Evolutionary conservation across 2,888 invertebrate genomes (phyloP).

Genomic region (Cosmopolites sordidus): DNA sequence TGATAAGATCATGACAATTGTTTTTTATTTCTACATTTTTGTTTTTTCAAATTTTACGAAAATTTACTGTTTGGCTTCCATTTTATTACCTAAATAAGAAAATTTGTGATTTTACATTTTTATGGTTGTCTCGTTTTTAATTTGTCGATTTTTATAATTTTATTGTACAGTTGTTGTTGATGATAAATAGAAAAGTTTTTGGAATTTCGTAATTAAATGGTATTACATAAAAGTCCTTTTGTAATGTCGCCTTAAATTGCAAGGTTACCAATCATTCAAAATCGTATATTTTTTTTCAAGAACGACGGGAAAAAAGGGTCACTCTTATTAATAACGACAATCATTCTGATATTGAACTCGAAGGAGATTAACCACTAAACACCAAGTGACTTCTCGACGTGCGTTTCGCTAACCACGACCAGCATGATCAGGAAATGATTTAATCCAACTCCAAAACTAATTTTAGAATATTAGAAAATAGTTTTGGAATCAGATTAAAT

Average conservation of each 20-base stretch:
- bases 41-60: constrained; percentile 5
- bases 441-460: no score
- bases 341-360: no score
- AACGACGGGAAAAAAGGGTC: no score
- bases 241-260: constrained; percentile 30
- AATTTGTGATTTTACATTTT: constrained; percentile 30
- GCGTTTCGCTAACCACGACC: no score
- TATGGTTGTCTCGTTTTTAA: constrained; percentile 16
- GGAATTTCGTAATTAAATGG: constrained; percentile 32
- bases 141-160: constrained; percentile 12
- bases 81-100: constrained; percentile 35
- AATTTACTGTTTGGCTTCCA: constrained; percentile 43
- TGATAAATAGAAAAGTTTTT: constrained; percentile 32
- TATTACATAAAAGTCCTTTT: constrained; percentile 30
- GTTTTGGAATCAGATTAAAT: no score
- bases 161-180: constrained; percentile 41
- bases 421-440: no score
- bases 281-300: neutral
- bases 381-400: no score
- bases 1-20: constrained; percentile 36
- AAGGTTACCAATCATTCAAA: neutral
- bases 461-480: no score
- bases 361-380: no score
- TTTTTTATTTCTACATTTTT: constrained; percentile 29
- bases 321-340: no score